A percentile compares a stretch with the other conserved stretches of the same genome.
These are phyloP conservation scores for Folsomia candida DNA, from an alignment of 2,888 invertebrate species.

Conservation along the genomic window DNA sequence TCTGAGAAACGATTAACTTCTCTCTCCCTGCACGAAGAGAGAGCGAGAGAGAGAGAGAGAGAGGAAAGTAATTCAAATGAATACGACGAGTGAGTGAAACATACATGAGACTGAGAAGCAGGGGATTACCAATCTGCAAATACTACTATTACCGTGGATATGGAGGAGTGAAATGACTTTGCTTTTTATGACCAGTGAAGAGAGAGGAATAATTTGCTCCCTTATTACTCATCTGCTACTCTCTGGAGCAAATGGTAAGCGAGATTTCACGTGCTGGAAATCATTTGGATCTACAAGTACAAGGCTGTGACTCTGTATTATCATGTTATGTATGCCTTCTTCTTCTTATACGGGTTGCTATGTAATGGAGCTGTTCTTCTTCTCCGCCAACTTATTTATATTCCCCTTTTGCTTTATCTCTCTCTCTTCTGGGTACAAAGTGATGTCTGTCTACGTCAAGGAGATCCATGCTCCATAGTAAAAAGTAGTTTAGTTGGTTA, in stretches of 20 bases:
- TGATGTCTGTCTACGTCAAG: too few relatives aligned
- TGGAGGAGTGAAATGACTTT: slow-evolving; percentile 6
- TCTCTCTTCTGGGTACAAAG: too few relatives aligned
- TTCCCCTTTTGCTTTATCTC: too few relatives aligned
- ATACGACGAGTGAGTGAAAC: slow-evolving; percentile 14
- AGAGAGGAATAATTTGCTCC: slow-evolving; percentile 16
- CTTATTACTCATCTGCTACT: slow-evolving; percentile 10
- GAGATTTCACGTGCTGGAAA: too few relatives aligned
- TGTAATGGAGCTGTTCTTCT: neutral
- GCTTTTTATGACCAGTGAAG: slow-evolving; percentile 13
- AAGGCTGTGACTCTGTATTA: too few relatives aligned
- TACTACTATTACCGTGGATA: neutral
- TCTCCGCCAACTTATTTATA: neutral
- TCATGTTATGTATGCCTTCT: too few relatives aligned
- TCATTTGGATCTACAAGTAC: too few relatives aligned
- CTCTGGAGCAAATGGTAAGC: neutral
- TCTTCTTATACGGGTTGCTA: too few relatives aligned
- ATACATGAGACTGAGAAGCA: slow-evolving; percentile 16
- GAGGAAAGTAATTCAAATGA: slow-evolving; percentile 10
- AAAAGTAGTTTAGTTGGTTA: too few relatives aligned
- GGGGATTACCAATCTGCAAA: too few relatives aligned
- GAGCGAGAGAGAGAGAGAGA: too few relatives aligned
- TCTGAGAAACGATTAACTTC: slow-evolving; percentile 1
- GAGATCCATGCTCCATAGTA: too few relatives aligned
- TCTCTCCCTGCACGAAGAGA: neutral